phyloP scores from a whole-genome alignment of 2,888 invertebrate genomes.

The Acanthosepion lycidas region DNA sequence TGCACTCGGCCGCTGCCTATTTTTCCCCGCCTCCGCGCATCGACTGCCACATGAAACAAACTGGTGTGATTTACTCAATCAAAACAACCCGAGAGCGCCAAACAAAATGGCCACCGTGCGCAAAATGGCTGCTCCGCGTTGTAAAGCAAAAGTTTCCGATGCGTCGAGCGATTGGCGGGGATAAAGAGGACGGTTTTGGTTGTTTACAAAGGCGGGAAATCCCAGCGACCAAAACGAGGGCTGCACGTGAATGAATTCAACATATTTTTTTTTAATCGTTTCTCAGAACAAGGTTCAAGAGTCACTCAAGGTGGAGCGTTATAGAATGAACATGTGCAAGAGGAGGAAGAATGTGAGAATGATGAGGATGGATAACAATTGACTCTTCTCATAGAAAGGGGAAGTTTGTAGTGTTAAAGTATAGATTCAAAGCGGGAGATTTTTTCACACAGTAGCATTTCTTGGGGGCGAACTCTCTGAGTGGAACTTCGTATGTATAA shows the following conservation, averaged over 20 bases:
- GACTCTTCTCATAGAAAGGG: too few species aligned
- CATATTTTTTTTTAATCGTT: too few species aligned
- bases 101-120: neutral
- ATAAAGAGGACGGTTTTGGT: neutral
- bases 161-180: neutral
- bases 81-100: neutral
- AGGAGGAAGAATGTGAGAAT: too few species aligned
- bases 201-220: neutral
- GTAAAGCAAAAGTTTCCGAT: neutral
- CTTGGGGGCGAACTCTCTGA: too few species aligned
- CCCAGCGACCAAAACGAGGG: neutral
- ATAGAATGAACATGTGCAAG: too few species aligned
- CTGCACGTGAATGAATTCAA: neutral
- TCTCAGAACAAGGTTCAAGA: too few species aligned
- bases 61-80: slow-evolving; percentile 22
- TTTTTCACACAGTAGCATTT: too few species aligned
- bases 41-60: neutral
- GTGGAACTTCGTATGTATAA: too few species aligned
- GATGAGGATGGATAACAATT: too few species aligned
- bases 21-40: neutral
- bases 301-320: too few species aligned
- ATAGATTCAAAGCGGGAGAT: too few species aligned
- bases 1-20: neutral
- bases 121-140: neutral
- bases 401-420: too few species aligned